Evolutionary conservation across 1,140 invertebrate genomes (phyloP).

Genomic region (Aricia agestis): DNA sequence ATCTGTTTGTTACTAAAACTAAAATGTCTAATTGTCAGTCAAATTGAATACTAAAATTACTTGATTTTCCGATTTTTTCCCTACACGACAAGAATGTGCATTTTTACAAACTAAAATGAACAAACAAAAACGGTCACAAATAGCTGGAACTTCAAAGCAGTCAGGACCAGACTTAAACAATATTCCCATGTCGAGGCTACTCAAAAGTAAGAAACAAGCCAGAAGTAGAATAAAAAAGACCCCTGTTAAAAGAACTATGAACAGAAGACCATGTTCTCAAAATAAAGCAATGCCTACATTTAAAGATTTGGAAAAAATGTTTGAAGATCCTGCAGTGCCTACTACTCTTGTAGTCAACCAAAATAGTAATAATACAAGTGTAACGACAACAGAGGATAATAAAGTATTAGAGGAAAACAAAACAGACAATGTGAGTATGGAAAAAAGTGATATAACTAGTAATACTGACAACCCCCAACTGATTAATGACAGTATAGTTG

Average conservation of each 20-base stretch:
- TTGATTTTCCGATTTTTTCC: too few species aligned
- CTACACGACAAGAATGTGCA: not conserved
- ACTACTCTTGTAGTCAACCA: not conserved
- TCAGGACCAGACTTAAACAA: not conserved
- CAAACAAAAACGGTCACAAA: not conserved
- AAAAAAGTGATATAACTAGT: not conserved
- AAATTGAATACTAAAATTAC: too few species aligned
- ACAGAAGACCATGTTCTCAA: not conserved
- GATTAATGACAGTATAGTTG: not conserved
- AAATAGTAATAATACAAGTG: not conserved
- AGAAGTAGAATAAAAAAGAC: not conserved
- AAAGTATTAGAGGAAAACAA: not conserved
- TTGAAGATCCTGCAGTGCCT: conserved; percentile 8
- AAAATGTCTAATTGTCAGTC: too few species aligned
- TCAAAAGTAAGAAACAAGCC: not conserved
- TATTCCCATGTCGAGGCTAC: not conserved
- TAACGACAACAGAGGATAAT: not conserved
- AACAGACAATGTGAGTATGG: not conserved
- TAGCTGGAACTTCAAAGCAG: not conserved
- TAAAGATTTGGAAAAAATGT: conserved; percentile 16
- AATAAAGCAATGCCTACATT: conserved; percentile 4
- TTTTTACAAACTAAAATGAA: not conserved
- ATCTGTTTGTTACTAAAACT: too few species aligned
- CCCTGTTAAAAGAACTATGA: not conserved
- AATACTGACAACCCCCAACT: not conserved